Conservation (phyloP, 2,797 vertebrate species). For the Acropternis orthonyx region DNA sequence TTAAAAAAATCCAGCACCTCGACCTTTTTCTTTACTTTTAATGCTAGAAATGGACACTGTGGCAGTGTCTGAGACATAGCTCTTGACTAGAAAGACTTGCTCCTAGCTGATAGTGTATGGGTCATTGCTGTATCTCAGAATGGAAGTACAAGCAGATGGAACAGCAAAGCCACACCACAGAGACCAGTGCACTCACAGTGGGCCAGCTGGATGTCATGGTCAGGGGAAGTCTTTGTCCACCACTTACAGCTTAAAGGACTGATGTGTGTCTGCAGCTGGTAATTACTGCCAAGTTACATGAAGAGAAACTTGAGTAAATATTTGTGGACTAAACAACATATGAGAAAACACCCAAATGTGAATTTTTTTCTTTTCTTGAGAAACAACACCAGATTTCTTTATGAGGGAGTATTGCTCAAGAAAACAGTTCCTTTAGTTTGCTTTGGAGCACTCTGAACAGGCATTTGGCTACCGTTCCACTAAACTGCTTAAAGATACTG, state of each 20-base stretch:
- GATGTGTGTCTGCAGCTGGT: background rate
- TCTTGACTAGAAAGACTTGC: background rate
- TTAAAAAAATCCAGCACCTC: background rate
- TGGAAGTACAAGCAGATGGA: background rate
- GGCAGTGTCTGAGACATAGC: background rate
- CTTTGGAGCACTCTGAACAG: background rate
- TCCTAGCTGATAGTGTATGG: background rate
- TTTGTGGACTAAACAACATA: background rate
- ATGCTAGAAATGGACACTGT: background rate
- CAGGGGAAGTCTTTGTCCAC: background rate
- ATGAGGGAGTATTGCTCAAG: background rate
- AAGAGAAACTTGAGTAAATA: background rate
- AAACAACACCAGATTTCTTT: background rate
- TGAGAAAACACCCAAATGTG: background rate
- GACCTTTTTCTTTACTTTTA: constrained; percentile 1
- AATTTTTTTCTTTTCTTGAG: background rate
- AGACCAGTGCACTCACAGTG: background rate
- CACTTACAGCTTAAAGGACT: background rate
- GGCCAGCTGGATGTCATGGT: background rate
- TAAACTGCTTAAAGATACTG: background rate
- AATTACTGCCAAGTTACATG: background rate
- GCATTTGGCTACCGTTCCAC: background rate
- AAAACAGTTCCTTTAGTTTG: background rate
- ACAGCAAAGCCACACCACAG: background rate
- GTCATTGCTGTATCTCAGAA: background rate